Conservation (phyloP, 2,113 vertebrate genomes). For the Aptenodytes patagonicus region DNA sequence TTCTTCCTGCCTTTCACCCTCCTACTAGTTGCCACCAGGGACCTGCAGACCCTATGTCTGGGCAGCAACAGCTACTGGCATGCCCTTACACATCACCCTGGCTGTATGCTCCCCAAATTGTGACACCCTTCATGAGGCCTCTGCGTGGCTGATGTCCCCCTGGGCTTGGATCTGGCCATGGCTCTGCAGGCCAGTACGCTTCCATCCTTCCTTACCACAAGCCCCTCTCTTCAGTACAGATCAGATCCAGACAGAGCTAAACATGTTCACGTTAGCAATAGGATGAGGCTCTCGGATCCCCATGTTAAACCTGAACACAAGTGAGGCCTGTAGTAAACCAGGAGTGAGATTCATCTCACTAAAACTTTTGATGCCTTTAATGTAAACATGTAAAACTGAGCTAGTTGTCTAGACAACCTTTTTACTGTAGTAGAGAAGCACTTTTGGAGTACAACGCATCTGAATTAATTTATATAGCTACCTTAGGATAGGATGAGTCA, state of each 20-base stretch:
- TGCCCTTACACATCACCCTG: neutral
- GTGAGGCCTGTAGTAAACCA: neutral
- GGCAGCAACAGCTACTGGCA: neutral
- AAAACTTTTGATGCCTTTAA: neutral
- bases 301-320: neutral
- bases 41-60: neutral
- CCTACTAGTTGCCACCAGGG: neutral
- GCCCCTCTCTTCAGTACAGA: neutral
- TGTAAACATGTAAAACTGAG: neutral
- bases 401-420: neutral
- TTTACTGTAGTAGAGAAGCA: neutral
- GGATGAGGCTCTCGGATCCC: neutral
- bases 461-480: neutral
- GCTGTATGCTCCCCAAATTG: neutral
- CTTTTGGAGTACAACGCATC: neutral
- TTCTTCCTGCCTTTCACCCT: neutral
- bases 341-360: neutral
- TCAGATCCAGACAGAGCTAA: neutral
- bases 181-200: neutral
- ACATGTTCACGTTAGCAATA: fast-evolving
- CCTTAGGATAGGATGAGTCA: neutral
- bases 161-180: neutral
- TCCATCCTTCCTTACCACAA: neutral
- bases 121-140: neutral
- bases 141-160: no score